These are phyloP conservation scores for Onychostoma macrolepis DNA, from an alignment of 2,113 vertebrate species.

Conservation along the genomic window DNA sequence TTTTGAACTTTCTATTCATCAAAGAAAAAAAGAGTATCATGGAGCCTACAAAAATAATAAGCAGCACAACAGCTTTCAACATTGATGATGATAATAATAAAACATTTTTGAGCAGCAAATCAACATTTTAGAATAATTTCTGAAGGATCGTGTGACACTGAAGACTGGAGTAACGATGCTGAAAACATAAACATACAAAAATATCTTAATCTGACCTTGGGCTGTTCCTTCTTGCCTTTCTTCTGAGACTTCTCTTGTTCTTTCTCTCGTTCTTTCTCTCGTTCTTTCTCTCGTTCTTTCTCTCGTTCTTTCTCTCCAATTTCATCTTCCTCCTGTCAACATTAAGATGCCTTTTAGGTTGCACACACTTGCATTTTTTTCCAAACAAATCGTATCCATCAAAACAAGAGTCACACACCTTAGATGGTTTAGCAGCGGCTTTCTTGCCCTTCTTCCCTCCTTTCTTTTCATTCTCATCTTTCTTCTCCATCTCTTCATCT, in stretches of 20 bases:
- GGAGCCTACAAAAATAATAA: too few species aligned
- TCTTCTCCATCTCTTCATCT: conserved; percentile 58
- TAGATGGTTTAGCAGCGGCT: conserved; percentile 53
- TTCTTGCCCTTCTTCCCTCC: conserved; percentile 58
- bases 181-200: background rate
- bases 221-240: conserved; percentile 64
- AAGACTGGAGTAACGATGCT: background rate
- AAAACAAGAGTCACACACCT: conserved; percentile 56
- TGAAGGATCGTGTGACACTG: too few species aligned
- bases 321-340: conserved; percentile 48
- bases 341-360: background rate
- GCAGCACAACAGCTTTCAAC: too few species aligned
- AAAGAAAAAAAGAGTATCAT: too few species aligned
- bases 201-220: conserved; percentile 50
- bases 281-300: conserved; percentile 40
- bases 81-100: too few species aligned
- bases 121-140: too few species aligned
- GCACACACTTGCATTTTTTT: background rate
- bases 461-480: conserved; percentile 65
- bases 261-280: conserved; percentile 44
- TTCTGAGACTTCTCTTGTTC: conserved; percentile 54
- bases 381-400: background rate
- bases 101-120: too few species aligned
- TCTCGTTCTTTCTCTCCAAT: conserved; percentile 33
- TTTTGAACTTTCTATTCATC: too few species aligned